Conservation (phyloP, 2,888 invertebrate species). For the Pelosia muscerda region DNA sequence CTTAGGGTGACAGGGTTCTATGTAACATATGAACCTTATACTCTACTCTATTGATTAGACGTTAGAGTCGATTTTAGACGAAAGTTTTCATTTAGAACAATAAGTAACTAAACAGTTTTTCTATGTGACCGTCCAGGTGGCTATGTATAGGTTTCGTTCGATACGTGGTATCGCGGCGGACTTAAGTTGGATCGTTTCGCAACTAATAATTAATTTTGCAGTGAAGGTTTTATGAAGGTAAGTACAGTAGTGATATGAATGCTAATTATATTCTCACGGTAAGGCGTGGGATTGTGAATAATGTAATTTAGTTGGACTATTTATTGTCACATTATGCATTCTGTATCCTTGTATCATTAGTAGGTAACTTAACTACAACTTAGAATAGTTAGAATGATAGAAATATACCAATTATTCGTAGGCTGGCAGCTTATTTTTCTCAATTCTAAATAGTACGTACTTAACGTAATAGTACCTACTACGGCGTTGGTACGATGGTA, state of each 20-base stretch:
- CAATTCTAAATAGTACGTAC: no score
- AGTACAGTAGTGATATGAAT: conserved; percentile 35
- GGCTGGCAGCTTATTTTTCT: neutral
- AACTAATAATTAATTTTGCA: conserved; percentile 71
- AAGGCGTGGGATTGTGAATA: conserved; percentile 41
- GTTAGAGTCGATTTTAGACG: conserved; percentile 66
- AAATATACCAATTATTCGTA: neutral
- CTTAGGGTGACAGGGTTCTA: conserved; percentile 81
- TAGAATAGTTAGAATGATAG: neutral
- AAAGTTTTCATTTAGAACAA: conserved; percentile 53
- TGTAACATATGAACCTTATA: conserved; percentile 52
- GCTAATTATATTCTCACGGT: conserved; percentile 47
- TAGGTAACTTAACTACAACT: no score
- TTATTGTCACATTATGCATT: conserved; percentile 23
- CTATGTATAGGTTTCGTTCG: conserved; percentile 84
- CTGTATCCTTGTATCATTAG: neutral
- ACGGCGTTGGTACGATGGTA: no score
- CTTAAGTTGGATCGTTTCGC: conserved; percentile 70
- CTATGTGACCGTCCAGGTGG: conserved; percentile 86
- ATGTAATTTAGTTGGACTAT: conserved; percentile 19
- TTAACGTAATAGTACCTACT: no score
- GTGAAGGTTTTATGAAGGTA: conserved; percentile 70
- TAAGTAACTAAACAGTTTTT: conserved; percentile 70
- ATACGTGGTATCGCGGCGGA: conserved; percentile 74
- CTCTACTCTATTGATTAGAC: conserved; percentile 58